A percentile compares a stretch with the other conserved stretches of the same genome.
Evolutionary conservation across 2,888 invertebrate species (phyloP).

Genomic region (Clostera curtula): DNA sequence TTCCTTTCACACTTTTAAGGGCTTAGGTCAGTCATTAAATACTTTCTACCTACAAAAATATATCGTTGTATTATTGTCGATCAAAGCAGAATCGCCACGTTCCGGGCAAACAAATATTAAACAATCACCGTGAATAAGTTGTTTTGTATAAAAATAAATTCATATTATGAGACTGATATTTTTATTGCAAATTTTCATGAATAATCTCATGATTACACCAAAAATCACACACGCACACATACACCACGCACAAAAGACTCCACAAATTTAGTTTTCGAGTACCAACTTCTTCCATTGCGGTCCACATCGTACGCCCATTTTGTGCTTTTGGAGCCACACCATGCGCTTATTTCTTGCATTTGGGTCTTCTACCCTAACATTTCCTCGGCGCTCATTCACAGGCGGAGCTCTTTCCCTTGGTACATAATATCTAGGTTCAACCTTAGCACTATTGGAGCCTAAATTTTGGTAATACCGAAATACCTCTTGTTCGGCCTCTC

Average conservation of each 20-base stretch:
- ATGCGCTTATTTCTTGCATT: slow-evolving; percentile 23
- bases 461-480: too few relatives aligned
- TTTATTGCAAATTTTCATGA: slow-evolving; percentile 20
- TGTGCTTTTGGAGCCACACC: slow-evolving; percentile 44
- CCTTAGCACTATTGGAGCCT: too few relatives aligned
- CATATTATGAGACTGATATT: slow-evolving; percentile 16
- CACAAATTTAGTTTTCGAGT: slow-evolving; percentile 27
- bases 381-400: neutral
- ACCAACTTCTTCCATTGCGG: slow-evolving; percentile 44
- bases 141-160: slow-evolving; percentile 2
- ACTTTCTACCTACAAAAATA: too few relatives aligned
- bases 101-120: slow-evolving; percentile 4
- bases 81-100: too few relatives aligned
- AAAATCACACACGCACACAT: slow-evolving; percentile 15
- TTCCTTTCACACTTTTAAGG: too few relatives aligned
- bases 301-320: slow-evolving; percentile 33
- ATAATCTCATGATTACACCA: slow-evolving; percentile 15
- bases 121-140: slow-evolving; percentile 1
- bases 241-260: slow-evolving; percentile 9
- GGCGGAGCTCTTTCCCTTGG: neutral
- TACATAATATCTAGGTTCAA: neutral
- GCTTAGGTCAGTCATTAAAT: too few relatives aligned
- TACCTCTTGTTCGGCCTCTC: neutral
- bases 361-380: neutral
- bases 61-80: too few relatives aligned